Evolutionary conservation across 1,140 invertebrate species (phyloP).

Genomic region (Platorchestia sp.): DNA sequence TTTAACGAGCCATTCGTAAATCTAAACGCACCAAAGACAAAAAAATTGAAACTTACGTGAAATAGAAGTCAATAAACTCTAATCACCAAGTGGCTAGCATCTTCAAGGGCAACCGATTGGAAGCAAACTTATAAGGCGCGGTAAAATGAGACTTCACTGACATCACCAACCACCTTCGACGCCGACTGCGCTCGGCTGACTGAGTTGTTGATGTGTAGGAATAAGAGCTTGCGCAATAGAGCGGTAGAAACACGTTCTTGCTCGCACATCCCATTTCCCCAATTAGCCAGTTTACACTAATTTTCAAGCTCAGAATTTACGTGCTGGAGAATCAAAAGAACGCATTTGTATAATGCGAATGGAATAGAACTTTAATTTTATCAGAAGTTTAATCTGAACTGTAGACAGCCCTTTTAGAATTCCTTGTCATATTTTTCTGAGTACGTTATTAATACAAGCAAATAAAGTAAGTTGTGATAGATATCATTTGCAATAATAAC

Average conservation of each 20-base stretch:
- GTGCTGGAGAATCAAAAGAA: background rate
- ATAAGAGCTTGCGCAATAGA: constrained; percentile 26
- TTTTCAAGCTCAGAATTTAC: background rate
- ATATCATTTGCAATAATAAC: no score
- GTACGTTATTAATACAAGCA: no score
- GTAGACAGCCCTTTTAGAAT: no score
- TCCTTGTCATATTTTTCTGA: no score
- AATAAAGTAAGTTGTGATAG: no score
- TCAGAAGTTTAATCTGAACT: no score
- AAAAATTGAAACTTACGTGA: background rate
- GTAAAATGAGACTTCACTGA: background rate
- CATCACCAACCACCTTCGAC: background rate
- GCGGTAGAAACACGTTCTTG: constrained; percentile 42
- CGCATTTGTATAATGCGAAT: no score
- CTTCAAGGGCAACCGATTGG: background rate
- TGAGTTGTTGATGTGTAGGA: background rate
- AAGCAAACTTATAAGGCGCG: constrained; percentile 7
- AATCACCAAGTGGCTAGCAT: background rate
- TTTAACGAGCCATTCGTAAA: background rate
- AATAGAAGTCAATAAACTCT: background rate
- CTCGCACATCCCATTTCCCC: background rate
- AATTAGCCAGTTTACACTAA: background rate
- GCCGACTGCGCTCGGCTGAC: constrained; percentile 24
- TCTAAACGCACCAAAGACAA: background rate
- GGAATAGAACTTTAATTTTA: no score